Evolutionary conservation across 2,888 invertebrate genomes (phyloP).

Genomic region (Piscicola geometra): DNA sequence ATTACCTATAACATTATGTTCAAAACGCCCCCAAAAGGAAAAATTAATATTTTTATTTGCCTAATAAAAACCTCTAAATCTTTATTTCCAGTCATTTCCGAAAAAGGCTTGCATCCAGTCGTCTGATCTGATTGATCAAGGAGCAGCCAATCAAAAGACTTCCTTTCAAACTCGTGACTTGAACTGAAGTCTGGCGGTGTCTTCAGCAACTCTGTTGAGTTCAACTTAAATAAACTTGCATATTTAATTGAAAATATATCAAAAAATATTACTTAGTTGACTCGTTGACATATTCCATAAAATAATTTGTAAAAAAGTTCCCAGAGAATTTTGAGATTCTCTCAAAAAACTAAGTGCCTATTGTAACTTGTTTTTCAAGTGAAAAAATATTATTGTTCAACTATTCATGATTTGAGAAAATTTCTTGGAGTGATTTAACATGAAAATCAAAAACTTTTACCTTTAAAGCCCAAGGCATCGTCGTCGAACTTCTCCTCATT

Average conservation of each 20-base stretch:
- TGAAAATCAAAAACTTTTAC: too few species aligned
- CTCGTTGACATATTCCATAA: not conserved
- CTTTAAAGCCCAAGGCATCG: not conserved
- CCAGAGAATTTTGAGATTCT: too few species aligned
- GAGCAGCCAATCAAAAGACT: constrained; percentile 59
- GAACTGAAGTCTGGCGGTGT: constrained; percentile 67
- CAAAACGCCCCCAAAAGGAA: too few species aligned
- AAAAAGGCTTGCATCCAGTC: too few species aligned
- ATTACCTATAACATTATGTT: not conserved
- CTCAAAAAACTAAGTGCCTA: too few species aligned
- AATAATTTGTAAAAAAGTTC: too few species aligned
- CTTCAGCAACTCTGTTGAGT: constrained; percentile 60
- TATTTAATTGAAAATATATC: not conserved
- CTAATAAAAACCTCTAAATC: not conserved
- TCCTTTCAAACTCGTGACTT: constrained; percentile 54
- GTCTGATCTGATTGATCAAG: constrained; percentile 15
- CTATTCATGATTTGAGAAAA: too few species aligned
- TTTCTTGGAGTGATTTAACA: too few species aligned
- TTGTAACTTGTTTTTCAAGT: too few species aligned
- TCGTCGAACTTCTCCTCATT: not conserved
- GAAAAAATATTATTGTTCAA: too few species aligned
- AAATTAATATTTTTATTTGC: too few species aligned
- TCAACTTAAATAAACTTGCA: too few species aligned
- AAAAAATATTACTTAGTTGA: not conserved
- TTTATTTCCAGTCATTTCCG: not conserved